Evolutionary conservation across 2,888 invertebrate genomes (phyloP).

Genomic region (Balanococcus diminutus): DNA sequence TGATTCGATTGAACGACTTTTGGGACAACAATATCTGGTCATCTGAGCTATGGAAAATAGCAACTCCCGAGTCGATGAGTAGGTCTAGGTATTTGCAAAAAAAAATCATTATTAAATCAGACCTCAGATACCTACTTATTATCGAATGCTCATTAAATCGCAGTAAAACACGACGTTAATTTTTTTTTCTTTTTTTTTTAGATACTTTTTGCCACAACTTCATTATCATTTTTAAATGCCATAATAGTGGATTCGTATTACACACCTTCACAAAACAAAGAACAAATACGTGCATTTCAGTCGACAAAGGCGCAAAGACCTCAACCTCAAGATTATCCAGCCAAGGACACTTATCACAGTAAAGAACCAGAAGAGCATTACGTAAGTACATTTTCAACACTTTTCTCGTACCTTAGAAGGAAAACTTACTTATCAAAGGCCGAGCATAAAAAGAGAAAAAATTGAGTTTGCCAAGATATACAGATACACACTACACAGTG

Average conservation of each 20-base stretch:
- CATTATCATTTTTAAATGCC: conserved; percentile 32
- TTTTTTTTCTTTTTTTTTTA: too few relatives aligned
- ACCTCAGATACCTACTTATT: too few relatives aligned
- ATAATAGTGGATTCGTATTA: conserved; percentile 46
- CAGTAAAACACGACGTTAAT: too few relatives aligned
- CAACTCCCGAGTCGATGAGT: too few relatives aligned
- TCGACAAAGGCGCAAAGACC: not conserved
- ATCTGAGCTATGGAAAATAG: too few relatives aligned
- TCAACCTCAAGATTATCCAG: not conserved
- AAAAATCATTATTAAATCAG: too few relatives aligned
- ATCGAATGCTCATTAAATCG: too few relatives aligned
- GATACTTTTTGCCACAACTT: conserved; percentile 31
- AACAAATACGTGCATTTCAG: conserved; percentile 25
- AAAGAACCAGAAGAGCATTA: conserved; percentile 1
- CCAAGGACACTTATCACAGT: not conserved
- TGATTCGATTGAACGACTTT: too few relatives aligned
- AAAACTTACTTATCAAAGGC: not conserved
- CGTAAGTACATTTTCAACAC: not conserved
- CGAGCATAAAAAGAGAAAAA: not conserved
- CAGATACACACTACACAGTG: too few relatives aligned
- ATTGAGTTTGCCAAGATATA: not conserved
- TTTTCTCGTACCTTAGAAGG: not conserved
- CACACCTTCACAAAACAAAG: conserved; percentile 12
- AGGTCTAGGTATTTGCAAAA: too few relatives aligned
- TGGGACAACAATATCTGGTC: too few relatives aligned